Evolutionary conservation across 2,797 vertebrate genomes (phyloP), one percentile per base, ranked within the genome.

Genomic region (Balearica regulorum): DNA sequence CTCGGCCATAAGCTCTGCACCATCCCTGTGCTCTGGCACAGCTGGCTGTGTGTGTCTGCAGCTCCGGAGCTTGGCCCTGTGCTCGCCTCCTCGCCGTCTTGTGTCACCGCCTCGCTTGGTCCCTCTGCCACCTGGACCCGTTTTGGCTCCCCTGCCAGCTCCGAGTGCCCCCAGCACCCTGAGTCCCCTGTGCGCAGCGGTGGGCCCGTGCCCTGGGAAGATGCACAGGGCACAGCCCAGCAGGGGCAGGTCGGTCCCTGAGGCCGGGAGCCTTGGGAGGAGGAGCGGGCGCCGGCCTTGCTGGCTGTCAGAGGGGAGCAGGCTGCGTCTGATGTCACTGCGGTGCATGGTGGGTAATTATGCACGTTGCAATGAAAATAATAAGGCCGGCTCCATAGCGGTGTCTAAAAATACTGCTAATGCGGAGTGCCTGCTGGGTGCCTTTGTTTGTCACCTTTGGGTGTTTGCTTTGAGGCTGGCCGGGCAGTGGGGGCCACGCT

Each of bases 341-440:
- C 51, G 12, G 95, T 94, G 95, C 96, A 89, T 90, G 89, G 91
- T 72, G 90, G 95, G 94, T 96, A 97, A 96, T 96, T 96, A 96
- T 94, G 96, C 95, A 94, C 95, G 89, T 92, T 94, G 94, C 94
- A 92, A 95, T 93, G 95, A 93, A 94, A 96, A 96, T 96, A 95
- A 96, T 95, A 95, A 95, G 93, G 89, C 94, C 87, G 91, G 87
- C 95, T 97, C 91, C 90, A 79, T 83, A 64, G 93, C 75, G 53
- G 93, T 80, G 88, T 86, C 95, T 97, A 95, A 97, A 96, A 97
- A 97, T 97, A 97, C 89, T 68, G 88, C 94, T 89, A 83, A 86
- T 89, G 86, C 96, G 7, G 93, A 89, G 76, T 68, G 84, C 92
- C 78, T 90, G 83, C 91, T 0, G 79, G 70, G 88, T 26, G 89